Evolutionary conservation across 2,888 invertebrate species (phyloP), one percentile per base, ranked within the genome.

Genomic region (Lasius platythorax): DNA sequence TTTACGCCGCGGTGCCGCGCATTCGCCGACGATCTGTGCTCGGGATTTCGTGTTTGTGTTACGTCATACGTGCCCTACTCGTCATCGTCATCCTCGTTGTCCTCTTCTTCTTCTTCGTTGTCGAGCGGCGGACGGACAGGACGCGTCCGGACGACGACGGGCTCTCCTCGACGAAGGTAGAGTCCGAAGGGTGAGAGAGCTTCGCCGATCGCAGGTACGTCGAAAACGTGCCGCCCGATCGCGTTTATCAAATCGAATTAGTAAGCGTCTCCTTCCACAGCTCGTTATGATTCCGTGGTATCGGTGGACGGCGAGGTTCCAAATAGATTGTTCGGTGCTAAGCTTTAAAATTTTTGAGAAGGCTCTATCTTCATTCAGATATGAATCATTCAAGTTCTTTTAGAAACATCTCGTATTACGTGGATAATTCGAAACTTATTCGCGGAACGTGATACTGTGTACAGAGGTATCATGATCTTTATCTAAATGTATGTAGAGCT

Each of bases 1-100:
- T 78, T 73, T 64, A n/a, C 63, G 70, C 56, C 53, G 67, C 53
- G 67, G 76, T 67, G 67, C 53, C 53, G 67, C 56, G 56, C 68
- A 28, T 15, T 33, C 72, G n/a, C 74, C 53, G 53, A 28, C 53
- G 53, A 28, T 9, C 37, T 6, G 66, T 23, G 37, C 15, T 23
- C 58, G 43, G 43, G 58, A 23, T 73, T n/a, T n/a, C 28, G 76
- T 28, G 40, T 67, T 53, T 28, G 40, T 40, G 40, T 53, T 78
- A 30, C 73, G 6, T 28, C 50, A n/a, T 53, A 53, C 50, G 50
- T 53, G 50, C n/a, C 50, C 2, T 53, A n/a, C n/a, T 53, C 50
- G n/a, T 53, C 1, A 1, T 3, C 70, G 40, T 53, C 50, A 9
- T 61, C 18, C 28, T n/a, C 61, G 30, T 46, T n/a, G 4, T 23